These are phyloP conservation scores for Fopius arisanus DNA, from an alignment of 1,140 invertebrate species.

Conservation along the genomic window DNA sequence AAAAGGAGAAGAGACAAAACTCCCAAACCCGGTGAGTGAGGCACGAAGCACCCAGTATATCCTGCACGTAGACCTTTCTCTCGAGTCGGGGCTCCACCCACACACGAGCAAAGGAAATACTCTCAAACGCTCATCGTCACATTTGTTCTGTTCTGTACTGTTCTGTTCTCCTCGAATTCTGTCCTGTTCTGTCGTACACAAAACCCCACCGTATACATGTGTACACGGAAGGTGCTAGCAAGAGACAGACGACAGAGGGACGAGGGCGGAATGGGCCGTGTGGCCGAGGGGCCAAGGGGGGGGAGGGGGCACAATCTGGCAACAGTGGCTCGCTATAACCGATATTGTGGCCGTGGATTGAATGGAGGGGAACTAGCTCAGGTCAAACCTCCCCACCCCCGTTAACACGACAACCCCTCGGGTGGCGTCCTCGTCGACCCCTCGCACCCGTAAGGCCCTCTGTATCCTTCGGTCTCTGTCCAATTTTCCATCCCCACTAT, in stretches of 20 bases:
- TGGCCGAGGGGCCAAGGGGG: neutral
- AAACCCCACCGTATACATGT: neutral
- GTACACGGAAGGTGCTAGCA: neutral
- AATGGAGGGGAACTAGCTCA: constrained; percentile 63
- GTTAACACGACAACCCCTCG: constrained; percentile 44
- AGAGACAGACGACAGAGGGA: constrained; percentile 10
- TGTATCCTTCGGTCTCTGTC: neutral
- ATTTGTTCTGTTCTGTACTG: neutral
- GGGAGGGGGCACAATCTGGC: constrained; percentile 55
- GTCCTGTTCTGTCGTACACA: neutral
- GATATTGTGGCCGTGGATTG: constrained; percentile 64
- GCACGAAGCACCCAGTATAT: neutral
- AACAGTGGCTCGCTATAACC: constrained; percentile 63
- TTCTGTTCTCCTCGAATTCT: neutral
- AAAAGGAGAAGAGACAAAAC: neutral
- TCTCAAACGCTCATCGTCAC: constrained; percentile 13
- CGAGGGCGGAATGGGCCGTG: constrained; percentile 31
- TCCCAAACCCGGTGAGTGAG: neutral
- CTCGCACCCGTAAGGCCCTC: constrained; percentile 27
- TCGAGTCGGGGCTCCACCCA: constrained; percentile 30
- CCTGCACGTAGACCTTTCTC: constrained; percentile 24
- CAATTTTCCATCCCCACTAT: constrained; percentile 18
- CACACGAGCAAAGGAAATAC: constrained; percentile 22
- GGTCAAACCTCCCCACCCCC: constrained; percentile 56
- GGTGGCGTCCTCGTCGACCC: constrained; percentile 37